phyloP scores from a whole-genome alignment of 2,797 vertebrate genomes.

The Craterocephalus amniculus region DNA sequence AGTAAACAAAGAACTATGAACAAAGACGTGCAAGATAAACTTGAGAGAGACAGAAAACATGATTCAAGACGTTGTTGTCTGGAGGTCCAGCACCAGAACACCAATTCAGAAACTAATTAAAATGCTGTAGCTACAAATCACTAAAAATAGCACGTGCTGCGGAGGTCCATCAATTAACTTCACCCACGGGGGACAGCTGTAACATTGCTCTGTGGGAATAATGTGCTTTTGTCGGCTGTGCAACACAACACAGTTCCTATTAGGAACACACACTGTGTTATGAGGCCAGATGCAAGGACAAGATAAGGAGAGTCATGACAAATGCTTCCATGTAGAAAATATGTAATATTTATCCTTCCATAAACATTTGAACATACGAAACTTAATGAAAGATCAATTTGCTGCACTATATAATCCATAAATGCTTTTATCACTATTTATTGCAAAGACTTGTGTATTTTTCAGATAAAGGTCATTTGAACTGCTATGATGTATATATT shows the following conservation, averaged over 20 bases:
- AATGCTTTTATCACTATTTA: not conserved
- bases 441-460: not conserved
- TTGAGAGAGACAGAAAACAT: constrained; percentile 32
- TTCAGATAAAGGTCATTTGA: not conserved
- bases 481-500: not conserved
- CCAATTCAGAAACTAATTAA: constrained; percentile 76
- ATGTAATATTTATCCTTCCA: not conserved
- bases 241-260: constrained; percentile 59
- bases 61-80: constrained; percentile 62
- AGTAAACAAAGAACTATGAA: constrained; percentile 17
- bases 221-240: constrained; percentile 57
- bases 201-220: constrained; percentile 64
- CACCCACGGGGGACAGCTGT: constrained; percentile 60
- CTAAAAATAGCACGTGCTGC: constrained; percentile 75
- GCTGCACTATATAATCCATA: not conserved
- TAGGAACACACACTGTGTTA: constrained; percentile 49
- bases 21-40: constrained; percentile 9
- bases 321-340: constrained; percentile 8
- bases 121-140: constrained; percentile 68
- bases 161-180: constrained; percentile 66
- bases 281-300: constrained; percentile 65
- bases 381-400: not conserved
- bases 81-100: constrained; percentile 60
- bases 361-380: not conserved
- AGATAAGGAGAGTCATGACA: constrained; percentile 17